Base-by-base conservation (phyloP, 2,113 vertebrate genomes). In the Dicerorhinus sumatrensis region DNA sequence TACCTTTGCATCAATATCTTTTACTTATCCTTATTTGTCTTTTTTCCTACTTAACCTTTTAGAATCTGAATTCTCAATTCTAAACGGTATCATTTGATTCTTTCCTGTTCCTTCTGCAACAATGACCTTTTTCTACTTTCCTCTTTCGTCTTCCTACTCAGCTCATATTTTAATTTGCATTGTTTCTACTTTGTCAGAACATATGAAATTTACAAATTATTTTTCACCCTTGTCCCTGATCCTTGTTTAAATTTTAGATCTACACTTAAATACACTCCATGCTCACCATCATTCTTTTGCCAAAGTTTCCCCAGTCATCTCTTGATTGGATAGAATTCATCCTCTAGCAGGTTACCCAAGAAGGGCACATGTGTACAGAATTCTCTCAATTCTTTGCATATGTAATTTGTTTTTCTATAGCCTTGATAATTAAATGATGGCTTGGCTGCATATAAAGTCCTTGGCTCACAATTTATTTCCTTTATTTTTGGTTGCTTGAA, bases 381-480 rank as follows among this genome's bases (percentile, higher is more conserved):
- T 76, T 82, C 21, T 82, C 42, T 70, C 6, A 18, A 18, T 4
- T 94, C 58, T 54, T 65, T 90, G 58, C 23, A 39, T 54, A 88
- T 27, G 18, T 76, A 63, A 62, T n/a, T 75, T 87, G 25, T 51
- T 95, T 92, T 67, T 62, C 76, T 42, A 46, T 39, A 80, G 56
- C 27, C 83, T 93, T 72, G 54, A 62, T 67, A 76, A 84, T 14
- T 84, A 86, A 93, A 72, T 18, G 29, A 77, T 77, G 33, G n/a
- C 70, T 95, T 76, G 80, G 42, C 36, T 63, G 58, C 23, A 16
- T 21, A n/a, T 39, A 46, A 94, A 91, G 63, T 89, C 85, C 65
- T 87, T 92, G 91, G 76, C 27, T 95, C 36, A 73, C 58, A 89
- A 73, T 63, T 42, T 60, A 76, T 73, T 90, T 94, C 36, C 36